Conservation (phyloP, 2,888 invertebrate species). For the Chloroclystis v-ata region DNA sequence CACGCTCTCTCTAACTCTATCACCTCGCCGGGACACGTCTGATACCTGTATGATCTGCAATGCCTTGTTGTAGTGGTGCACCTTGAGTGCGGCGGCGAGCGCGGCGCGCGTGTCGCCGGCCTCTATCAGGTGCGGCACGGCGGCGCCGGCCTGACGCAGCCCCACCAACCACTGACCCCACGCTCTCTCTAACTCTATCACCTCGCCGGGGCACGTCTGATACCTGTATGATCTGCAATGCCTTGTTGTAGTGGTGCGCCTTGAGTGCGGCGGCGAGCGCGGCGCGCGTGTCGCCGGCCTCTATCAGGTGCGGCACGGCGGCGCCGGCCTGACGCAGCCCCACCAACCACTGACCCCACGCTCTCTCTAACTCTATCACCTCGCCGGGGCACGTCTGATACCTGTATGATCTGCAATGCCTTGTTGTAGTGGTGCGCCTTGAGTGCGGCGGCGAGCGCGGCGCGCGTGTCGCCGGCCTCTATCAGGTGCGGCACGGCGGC, state of each 20-base stretch:
- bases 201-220: conserved; percentile 83
- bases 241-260: conserved; percentile 96
- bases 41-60: conserved; percentile 85
- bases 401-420: conserved; percentile 90
- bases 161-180: conserved; percentile 94
- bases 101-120: conserved; percentile 93
- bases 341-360: conserved; percentile 95
- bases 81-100: conserved; percentile 92
- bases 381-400: conserved; percentile 81
- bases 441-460: conserved; percentile 95
- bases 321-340: conserved; percentile 93
- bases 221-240: conserved; percentile 87
- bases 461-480: conserved; percentile 92
- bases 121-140: conserved; percentile 98
- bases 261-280: conserved; percentile 95
- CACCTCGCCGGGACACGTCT: conserved; percentile 86
- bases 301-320: conserved; percentile 98
- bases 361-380: conserved; percentile 93
- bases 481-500: conserved; percentile 99
- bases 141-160: conserved; percentile 94
- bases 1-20: conserved; percentile 94
- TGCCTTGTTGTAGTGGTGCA: conserved; percentile 96
- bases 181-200: conserved; percentile 92
- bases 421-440: conserved; percentile 96
- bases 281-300: conserved; percentile 91